Conservation (phyloP, 2,888 invertebrate genomes). For the Oligia strigilis region DNA sequence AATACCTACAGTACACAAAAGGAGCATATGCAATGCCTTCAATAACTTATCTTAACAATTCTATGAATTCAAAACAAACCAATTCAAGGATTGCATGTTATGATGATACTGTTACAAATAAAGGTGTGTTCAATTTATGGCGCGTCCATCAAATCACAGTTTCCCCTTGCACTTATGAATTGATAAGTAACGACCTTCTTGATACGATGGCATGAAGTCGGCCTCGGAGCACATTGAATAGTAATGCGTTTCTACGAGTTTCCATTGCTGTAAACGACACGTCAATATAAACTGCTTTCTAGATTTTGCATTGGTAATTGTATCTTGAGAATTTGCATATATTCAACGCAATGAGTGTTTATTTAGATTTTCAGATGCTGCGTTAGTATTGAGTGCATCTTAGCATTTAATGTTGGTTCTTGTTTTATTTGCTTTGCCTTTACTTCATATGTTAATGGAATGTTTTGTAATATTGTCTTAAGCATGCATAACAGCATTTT, state of each 20-base stretch:
- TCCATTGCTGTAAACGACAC: slow-evolving; percentile 69
- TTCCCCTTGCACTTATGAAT: slow-evolving; percentile 70
- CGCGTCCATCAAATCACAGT: slow-evolving; percentile 44
- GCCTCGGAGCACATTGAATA: slow-evolving; percentile 75
- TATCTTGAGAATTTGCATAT: slow-evolving; percentile 52
- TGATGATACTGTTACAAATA: background rate
- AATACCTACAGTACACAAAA: background rate
- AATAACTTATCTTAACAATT: background rate
- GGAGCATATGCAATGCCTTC: background rate
- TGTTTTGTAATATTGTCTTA: slow-evolving; percentile 22
- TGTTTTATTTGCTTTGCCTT: slow-evolving; percentile 34
- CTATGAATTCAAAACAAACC: too few relatives aligned
- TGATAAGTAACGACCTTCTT: slow-evolving; percentile 75
- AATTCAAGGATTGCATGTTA: background rate
- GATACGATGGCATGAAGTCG: slow-evolving; percentile 70
- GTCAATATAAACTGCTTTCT: slow-evolving; percentile 58
- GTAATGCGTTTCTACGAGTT: slow-evolving; percentile 70
- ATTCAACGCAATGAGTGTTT: slow-evolving; percentile 27
- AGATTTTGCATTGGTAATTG: slow-evolving; percentile 54
- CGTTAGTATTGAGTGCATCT: slow-evolving; percentile 24
- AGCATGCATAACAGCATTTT: slow-evolving; percentile 22
- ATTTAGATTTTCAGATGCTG: slow-evolving; percentile 22
- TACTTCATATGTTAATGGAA: slow-evolving; percentile 4
- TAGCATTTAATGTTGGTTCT: slow-evolving; percentile 20
- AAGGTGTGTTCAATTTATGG: slow-evolving; percentile 18